phyloP scores from a whole-genome alignment of 2,797 vertebrate genomes.

The Sebastiscus tertius region DNA sequence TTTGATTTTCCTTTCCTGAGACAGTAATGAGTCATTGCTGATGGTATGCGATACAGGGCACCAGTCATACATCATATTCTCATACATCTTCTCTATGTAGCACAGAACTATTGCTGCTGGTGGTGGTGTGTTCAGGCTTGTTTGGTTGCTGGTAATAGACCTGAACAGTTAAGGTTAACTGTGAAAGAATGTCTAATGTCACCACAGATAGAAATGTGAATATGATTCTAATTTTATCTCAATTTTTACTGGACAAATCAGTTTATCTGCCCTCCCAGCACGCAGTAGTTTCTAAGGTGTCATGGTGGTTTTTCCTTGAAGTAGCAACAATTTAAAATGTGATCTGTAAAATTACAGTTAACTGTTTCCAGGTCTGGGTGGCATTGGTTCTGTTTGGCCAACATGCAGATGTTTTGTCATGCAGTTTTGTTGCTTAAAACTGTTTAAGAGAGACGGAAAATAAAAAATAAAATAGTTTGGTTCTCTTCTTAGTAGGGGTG shows the following conservation, averaged over 20 bases:
- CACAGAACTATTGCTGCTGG: background rate
- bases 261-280: background rate
- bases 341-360: conserved; percentile 20
- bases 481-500: background rate
- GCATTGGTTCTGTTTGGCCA: conserved; percentile 5
- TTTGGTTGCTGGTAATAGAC: conserved; percentile 39
- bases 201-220: background rate
- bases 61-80: conserved; percentile 64
- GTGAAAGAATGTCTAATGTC: conserved; percentile 12
- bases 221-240: background rate
- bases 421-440: background rate
- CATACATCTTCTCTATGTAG: conserved; percentile 49
- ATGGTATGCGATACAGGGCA: conserved; percentile 69
- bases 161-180: conserved; percentile 8
- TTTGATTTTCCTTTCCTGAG: conserved; percentile 64
- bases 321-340: conserved; percentile 22
- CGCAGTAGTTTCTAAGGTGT: conserved; percentile 15
- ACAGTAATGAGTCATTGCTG: conserved; percentile 69
- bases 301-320: conserved; percentile 7
- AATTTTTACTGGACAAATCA: conserved; percentile 1
- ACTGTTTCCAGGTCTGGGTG: conserved; percentile 10
- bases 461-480: background rate
- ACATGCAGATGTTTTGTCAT: conserved; percentile 16
- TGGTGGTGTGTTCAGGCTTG: conserved; percentile 57
- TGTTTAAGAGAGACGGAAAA: background rate